Evolutionary conservation across 2,888 invertebrate genomes (phyloP).

Genomic region (Apodemia mormo): DNA sequence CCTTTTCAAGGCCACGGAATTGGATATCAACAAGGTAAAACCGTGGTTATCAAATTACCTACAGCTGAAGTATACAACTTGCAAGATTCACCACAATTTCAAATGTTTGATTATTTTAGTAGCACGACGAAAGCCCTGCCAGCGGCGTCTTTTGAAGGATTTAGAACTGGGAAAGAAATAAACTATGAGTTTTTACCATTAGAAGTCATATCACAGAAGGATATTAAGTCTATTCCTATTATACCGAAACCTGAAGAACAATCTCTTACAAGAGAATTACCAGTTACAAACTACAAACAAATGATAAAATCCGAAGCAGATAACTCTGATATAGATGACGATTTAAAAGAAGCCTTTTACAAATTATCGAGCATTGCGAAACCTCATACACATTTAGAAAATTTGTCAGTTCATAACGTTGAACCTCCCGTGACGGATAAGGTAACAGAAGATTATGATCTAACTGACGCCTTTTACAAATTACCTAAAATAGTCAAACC

Average conservation of each 20-base stretch:
- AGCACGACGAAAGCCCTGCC: conserved; percentile 65
- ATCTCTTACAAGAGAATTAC: neutral
- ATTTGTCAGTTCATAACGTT: conserved; percentile 24
- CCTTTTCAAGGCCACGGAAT: conserved; percentile 73
- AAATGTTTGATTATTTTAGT: conserved; percentile 73
- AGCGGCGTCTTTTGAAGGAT: conserved; percentile 53
- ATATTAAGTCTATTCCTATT: conserved; percentile 19
- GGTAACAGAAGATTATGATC: conserved; percentile 4
- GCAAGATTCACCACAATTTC: conserved; percentile 56
- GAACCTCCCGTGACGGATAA: neutral
- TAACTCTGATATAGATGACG: neutral
- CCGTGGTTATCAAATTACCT: conserved; percentile 70
- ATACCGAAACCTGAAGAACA: neutral
- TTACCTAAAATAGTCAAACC: conserved; percentile 27
- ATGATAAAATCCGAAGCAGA: neutral
- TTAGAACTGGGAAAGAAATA: conserved; percentile 57
- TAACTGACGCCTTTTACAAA: conserved; percentile 18
- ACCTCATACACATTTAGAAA: conserved; percentile 23
- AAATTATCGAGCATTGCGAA: conserved; percentile 27
- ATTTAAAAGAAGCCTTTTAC: conserved; percentile 24
- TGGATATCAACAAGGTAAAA: conserved; percentile 77
- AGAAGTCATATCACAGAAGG: conserved; percentile 20
- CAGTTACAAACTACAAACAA: neutral
- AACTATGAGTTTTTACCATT: conserved; percentile 37
- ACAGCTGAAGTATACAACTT: conserved; percentile 58